These are phyloP conservation scores for Brachyptera risi DNA, from an alignment of 2,888 invertebrate species.

Conservation along the genomic window DNA sequence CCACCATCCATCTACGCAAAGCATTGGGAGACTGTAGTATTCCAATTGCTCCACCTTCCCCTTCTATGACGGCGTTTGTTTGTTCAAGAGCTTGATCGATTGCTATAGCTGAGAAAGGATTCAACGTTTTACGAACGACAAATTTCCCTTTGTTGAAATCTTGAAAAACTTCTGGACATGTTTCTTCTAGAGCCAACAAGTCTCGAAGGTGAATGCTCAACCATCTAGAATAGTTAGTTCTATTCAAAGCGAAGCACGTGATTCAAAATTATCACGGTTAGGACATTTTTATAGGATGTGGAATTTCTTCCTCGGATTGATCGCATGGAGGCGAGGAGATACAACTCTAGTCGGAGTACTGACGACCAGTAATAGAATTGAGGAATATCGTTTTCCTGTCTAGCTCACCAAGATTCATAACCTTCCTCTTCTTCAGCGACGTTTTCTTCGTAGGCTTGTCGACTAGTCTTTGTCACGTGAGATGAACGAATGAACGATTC, in stretches of 20 bases:
- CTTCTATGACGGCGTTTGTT: constrained; percentile 4
- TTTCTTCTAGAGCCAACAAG: constrained; percentile 21
- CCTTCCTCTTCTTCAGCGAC: neutral
- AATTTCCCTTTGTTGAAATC: neutral
- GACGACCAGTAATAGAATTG: neutral
- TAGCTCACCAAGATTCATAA: neutral
- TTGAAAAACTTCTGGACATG: neutral
- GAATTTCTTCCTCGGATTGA: neutral
- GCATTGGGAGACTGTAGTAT: constrained; percentile 7
- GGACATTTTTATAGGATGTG: neutral
- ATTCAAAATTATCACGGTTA: neutral
- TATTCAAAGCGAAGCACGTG: neutral
- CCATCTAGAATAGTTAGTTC: neutral
- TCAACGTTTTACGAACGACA: neutral
- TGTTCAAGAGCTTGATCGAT: constrained; percentile 18
- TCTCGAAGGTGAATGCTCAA: constrained; percentile 24
- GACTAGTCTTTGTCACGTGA: neutral
- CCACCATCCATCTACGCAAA: constrained; percentile 28
- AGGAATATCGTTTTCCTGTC: neutral
- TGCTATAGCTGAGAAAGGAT: constrained; percentile 4
- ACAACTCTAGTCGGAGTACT: neutral
- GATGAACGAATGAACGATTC: neutral
- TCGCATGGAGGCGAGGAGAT: neutral
- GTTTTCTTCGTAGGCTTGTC: neutral
- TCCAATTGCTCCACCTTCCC: constrained; percentile 3